Conservation (phyloP, 2,797 vertebrate genomes). For the Danio tinwini region DNA sequence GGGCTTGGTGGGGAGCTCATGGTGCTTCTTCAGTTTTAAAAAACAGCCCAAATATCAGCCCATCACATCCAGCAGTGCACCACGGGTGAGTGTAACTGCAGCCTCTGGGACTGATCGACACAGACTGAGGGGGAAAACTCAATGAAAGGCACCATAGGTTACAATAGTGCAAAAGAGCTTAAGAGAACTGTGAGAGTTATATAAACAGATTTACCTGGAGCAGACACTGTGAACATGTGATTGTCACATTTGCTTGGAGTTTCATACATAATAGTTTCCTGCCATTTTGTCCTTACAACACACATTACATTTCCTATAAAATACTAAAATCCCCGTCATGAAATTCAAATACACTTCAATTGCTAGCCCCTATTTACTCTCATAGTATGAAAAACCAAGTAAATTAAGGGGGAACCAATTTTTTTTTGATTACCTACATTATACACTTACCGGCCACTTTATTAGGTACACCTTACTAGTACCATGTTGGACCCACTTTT, state of each 20-base stretch:
- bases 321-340: too few relatives aligned
- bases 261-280: too few relatives aligned
- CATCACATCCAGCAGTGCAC: slow-evolving; percentile 12
- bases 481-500: too few relatives aligned
- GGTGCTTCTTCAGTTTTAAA: slow-evolving; percentile 1
- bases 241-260: neutral
- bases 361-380: neutral
- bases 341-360: too few relatives aligned
- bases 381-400: neutral
- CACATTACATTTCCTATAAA: too few relatives aligned
- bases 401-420: too few relatives aligned
- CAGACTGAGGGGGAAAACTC: slow-evolving; percentile 2
- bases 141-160: neutral
- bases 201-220: neutral
- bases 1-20: slow-evolving; percentile 70
- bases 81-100: slow-evolving; percentile 9
- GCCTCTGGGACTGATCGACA: neutral
- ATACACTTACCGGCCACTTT: too few relatives aligned
- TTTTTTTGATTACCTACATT: neutral
- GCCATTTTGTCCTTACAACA: too few relatives aligned
- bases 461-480: too few relatives aligned
- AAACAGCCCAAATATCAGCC: slow-evolving; percentile 9
- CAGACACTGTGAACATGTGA: neutral
- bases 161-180: neutral
- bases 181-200: neutral